A percentile compares a stretch with the other conserved stretches of the same genome.
These are phyloP conservation scores for Ciconia boyciana DNA, from an alignment of 2,113 vertebrate species.

Conservation along the genomic window DNA sequence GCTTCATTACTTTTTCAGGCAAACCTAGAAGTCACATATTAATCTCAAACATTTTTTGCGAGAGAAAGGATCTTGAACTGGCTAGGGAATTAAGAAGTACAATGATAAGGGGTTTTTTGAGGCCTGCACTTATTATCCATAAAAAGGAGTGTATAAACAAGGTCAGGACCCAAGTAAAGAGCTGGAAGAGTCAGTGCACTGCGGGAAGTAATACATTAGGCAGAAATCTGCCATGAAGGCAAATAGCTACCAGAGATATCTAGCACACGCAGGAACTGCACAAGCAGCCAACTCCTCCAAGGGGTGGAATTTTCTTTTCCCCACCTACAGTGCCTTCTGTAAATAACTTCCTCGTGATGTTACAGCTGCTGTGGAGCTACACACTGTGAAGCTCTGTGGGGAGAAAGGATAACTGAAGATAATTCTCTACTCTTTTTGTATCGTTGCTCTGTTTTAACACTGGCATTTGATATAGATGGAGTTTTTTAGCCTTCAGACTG, in stretches of 20 bases:
- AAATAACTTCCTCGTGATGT: slow-evolving; percentile 26
- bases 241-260: neutral
- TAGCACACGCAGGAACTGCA: neutral
- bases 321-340: slow-evolving; percentile 5
- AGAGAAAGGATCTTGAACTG: neutral
- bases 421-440: neutral
- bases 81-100: neutral
- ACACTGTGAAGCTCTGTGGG: neutral
- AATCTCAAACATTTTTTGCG: neutral
- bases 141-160: neutral
- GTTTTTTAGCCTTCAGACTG: neutral
- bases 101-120: neutral
- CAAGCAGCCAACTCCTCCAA: neutral
- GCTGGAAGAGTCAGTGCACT: neutral
- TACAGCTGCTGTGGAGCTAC: neutral
- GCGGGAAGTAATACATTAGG: neutral
- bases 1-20: slow-evolving; percentile 1
- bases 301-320: neutral
- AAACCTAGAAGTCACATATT: neutral
- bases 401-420: neutral
- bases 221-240: neutral
- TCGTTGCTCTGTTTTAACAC: neutral
- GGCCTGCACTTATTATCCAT: neutral
- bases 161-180: neutral
- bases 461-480: neutral